A percentile compares a stretch with the other conserved stretches of the same genome.
Conservation (phyloP, 2,797 vertebrate species). For the Picus viridis region DNA sequence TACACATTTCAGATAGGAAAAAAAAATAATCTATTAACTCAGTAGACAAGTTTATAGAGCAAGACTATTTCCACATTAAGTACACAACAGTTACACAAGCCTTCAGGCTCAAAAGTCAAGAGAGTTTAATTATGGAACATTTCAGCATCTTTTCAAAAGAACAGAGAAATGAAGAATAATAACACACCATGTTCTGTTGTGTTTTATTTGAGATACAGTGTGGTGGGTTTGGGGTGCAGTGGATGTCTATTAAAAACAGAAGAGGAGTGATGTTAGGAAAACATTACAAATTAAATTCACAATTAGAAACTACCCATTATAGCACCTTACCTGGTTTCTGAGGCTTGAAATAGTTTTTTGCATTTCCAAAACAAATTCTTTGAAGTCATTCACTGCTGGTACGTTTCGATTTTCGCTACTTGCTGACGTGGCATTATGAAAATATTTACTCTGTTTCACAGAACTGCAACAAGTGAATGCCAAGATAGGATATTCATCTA, state of each 20-base stretch:
- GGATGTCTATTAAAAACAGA: neutral
- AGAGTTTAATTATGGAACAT: neutral
- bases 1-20: neutral
- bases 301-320: neutral
- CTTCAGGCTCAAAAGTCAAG: neutral
- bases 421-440: constrained; percentile 77
- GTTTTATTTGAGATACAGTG: neutral
- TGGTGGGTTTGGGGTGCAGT: neutral
- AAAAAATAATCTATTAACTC: neutral
- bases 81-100: neutral
- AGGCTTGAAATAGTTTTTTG: constrained; percentile 95
- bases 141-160: constrained; percentile 2
- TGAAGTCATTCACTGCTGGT: constrained; percentile 86
- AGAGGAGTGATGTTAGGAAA: neutral
- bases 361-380: constrained; percentile 94
- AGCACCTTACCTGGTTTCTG: constrained; percentile 88
- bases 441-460: constrained; percentile 56
- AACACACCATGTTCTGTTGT: neutral
- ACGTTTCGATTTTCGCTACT: constrained; percentile 71
- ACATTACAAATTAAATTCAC: neutral
- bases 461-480: constrained; percentile 68
- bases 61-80: neutral
- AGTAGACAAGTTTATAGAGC: neutral
- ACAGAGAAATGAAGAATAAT: neutral
- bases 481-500: neutral